Evolutionary conservation across 2,888 invertebrate species (phyloP), one percentile per base, ranked within the genome.

Genomic region (Diachrysia chrysitis): DNA sequence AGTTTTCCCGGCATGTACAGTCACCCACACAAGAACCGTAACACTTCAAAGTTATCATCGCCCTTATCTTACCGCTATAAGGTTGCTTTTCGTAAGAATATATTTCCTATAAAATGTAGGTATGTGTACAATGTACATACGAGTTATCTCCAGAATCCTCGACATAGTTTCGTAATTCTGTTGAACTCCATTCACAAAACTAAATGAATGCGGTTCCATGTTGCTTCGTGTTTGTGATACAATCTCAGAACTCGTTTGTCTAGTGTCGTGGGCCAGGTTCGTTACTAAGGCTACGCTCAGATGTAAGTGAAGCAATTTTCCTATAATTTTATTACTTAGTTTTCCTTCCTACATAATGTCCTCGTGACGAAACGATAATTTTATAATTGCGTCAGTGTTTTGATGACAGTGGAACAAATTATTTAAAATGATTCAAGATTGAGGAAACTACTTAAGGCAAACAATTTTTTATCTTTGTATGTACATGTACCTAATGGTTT

Each of bases 151-250:
- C 60, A 54, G 55, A 59, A 42, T 17, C 59, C 42, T 46, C 48
- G 29, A 59, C 63, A n/a, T n/a, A 76, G 21, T 51, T 10, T 3
- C 58, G 59, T 64, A 71, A 73, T 51, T 54, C 37, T 48, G 57
- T 35, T 25, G 59, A 23, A 51, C 19, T 37, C 65, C 81, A 81
- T 81, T 81, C 71, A 79, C 72, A 23, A 74, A 75, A 65, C 42
- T 69, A 55, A 65, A 80, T 74, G 79, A 79, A 78, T 79, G 42
- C 42, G 42, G n/a, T 42, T 37, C n/a, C 42, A 42, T 42, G 81
- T 66, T 23, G 21, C 21, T 42, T 53, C 25, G 62, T 17, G 17
- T 19, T 29, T 19, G 57, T 10, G 80, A 81, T 71, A 78, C 23
- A 21, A 81, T 79, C 78, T 66, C 59, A 25, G 57, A 48, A 55